Conservation (phyloP, 2,113 vertebrate genomes). For the Passer domesticus region DNA sequence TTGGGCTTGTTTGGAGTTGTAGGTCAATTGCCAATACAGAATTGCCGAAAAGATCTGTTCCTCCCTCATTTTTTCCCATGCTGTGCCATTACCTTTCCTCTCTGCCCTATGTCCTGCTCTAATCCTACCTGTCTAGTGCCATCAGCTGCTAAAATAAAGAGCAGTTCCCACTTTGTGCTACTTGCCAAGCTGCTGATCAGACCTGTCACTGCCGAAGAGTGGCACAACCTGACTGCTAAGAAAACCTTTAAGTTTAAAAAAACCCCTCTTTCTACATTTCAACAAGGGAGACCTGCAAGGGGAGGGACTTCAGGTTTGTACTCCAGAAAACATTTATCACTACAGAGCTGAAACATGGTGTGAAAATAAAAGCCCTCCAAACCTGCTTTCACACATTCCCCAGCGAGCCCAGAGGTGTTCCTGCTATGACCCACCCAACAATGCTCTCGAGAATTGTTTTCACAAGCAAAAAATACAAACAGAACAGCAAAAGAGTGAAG, state of each 20-base stretch:
- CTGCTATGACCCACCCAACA: conserved; percentile 18
- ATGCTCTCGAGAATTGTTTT: conserved; percentile 47
- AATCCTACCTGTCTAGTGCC: not conserved
- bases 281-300: not conserved
- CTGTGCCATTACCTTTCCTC: not conserved
- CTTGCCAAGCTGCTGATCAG: not conserved
- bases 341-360: not conserved
- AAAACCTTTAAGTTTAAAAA: not conserved
- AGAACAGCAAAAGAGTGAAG: not conserved
- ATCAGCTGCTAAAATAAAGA: not conserved
- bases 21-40: not conserved
- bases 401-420: not conserved
- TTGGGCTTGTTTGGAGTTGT: accelerated
- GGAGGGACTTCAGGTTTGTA: not conserved
- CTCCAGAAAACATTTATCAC: conserved; percentile 47
- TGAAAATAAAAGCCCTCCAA: conserved; percentile 54
- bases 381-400: conserved; percentile 21
- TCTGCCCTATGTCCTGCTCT: not conserved
- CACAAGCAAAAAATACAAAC: conserved; percentile 34
- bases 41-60: not conserved
- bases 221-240: not conserved
- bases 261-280: not conserved
- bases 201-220: not conserved
- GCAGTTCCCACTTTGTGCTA: not conserved
- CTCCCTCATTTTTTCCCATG: not conserved